A percentile compares a stretch with the other conserved stretches of the same genome.
These are phyloP conservation scores for Ornithorhynchus anatinus DNA, from an alignment of 2,113 vertebrate genomes.

Conservation along the genomic window DNA sequence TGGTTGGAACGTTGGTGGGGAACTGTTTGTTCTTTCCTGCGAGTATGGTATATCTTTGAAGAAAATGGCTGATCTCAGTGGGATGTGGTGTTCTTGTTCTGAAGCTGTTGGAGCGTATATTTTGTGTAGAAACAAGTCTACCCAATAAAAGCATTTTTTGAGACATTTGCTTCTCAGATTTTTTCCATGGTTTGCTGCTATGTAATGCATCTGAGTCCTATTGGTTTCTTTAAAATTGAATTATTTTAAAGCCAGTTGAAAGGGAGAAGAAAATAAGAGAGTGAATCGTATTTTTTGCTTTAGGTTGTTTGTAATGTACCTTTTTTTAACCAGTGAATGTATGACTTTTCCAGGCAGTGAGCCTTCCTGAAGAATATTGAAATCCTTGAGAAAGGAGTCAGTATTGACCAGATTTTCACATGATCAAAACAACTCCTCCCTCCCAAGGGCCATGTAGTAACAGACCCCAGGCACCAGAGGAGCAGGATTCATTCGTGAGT, in stretches of 20 bases:
- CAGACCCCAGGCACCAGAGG: background rate
- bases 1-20: background rate
- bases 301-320: background rate
- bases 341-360: background rate
- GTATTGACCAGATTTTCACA: rapidly evolving
- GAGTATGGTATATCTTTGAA: background rate
- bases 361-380: background rate
- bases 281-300: conserved; percentile 33
- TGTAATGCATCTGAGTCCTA: conserved; percentile 32
- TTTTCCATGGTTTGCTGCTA: background rate
- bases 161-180: background rate
- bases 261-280: background rate
- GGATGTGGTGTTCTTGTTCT: rapidly evolving
- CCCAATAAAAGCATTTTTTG: rapidly evolving
- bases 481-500: too few relatives aligned
- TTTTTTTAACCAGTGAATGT: background rate
- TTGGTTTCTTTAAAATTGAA: conserved; percentile 12
- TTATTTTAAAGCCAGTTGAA: conserved; percentile 41
- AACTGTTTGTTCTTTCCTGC: background rate
- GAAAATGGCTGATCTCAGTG: background rate
- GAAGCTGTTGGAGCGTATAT: background rate
- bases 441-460: background rate
- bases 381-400: background rate
- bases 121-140: too few relatives aligned
- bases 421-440: too few relatives aligned